Evolutionary conservation across 2,797 vertebrate species (phyloP).

Genomic region (Karalla daura): DNA sequence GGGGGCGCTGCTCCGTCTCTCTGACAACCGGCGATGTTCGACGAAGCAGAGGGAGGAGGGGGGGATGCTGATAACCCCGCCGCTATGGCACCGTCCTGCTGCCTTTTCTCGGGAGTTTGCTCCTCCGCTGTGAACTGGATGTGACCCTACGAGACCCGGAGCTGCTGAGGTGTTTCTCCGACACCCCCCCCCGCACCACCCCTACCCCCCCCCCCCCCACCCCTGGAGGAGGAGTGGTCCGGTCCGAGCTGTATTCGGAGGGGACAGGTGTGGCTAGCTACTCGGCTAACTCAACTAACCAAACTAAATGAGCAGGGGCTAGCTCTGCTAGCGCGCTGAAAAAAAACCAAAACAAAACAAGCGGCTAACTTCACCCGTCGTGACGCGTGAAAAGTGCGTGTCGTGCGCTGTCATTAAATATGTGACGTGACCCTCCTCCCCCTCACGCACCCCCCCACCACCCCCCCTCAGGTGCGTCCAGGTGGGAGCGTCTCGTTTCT

Average conservation of each 20-base stretch:
- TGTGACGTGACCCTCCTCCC: no score
- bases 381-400: no score
- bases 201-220: no score
- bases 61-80: no score
- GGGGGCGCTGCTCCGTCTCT: constrained; percentile 31
- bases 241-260: background rate
- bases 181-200: fast-evolving
- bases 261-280: constrained; percentile 53
- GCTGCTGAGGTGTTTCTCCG: fast-evolving
- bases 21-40: no score
- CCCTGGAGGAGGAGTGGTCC: background rate
- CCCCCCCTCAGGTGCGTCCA: no score
- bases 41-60: no score
- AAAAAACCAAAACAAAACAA: fast-evolving
- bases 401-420: no score
- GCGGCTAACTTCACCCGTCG: no score
- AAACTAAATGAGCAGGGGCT: no score
- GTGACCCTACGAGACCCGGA: fast-evolving
- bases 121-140: constrained; percentile 7
- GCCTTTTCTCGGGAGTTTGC: constrained; percentile 5
- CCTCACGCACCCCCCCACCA: no score
- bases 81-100: constrained; percentile 12
- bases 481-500: constrained; percentile 48
- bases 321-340: background rate
- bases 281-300: constrained; percentile 25